Conservation (phyloP, 2,113 vertebrate genomes). For the Lasiurus cinereus region DNA sequence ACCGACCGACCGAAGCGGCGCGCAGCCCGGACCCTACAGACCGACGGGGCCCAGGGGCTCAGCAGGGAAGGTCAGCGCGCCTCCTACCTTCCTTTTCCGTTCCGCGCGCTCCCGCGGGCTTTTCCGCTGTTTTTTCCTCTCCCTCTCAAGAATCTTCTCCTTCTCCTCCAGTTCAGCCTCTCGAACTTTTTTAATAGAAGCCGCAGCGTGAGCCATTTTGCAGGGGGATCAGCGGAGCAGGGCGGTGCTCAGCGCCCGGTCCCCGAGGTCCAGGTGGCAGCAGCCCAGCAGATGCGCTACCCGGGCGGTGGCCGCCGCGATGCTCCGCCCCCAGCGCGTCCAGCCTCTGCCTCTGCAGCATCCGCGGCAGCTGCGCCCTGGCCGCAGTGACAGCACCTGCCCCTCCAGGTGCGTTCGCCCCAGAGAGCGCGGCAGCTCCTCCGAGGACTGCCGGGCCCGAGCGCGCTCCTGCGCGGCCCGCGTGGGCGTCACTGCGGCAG, state of each 20-base stretch:
- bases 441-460: too few species aligned
- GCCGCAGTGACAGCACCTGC: neutral
- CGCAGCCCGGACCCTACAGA: neutral
- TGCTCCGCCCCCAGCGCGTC: neutral
- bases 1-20: neutral
- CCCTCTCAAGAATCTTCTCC: constrained; percentile 93
- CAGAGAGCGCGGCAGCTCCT: too few species aligned
- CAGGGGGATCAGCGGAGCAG: neutral
- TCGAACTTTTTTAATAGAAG: constrained; percentile 98
- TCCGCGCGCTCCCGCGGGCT: constrained; percentile 94
- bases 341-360: neutral
- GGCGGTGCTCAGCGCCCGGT: neutral
- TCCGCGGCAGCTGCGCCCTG: neutral
- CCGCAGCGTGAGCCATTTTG: constrained; percentile 97
- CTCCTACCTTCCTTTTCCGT: constrained; percentile 97
- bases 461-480: too few species aligned
- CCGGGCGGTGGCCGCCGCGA: neutral
- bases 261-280: neutral
- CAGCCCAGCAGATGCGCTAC: neutral
- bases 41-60: neutral
- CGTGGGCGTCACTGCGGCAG: neutral
- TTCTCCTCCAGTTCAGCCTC: constrained; percentile 93
- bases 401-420: neutral
- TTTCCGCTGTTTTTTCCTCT: constrained; percentile 93
- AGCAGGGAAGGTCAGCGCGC: neutral